Base-by-base conservation (phyloP, 2,797 vertebrate genomes). In the Siniperca undulata region DNA sequence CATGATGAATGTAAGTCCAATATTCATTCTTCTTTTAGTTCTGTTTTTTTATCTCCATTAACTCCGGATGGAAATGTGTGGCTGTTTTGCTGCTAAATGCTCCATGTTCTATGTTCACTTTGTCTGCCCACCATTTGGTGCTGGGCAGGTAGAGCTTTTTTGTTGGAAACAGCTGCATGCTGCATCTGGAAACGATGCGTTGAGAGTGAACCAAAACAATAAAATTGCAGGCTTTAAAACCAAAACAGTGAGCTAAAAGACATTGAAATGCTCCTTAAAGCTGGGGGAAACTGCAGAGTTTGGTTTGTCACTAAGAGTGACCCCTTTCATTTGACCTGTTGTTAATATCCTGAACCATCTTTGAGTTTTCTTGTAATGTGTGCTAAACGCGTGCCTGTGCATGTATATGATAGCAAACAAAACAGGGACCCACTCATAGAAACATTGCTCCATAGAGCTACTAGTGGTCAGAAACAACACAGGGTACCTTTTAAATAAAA, bases 291-390 rank as follows among this genome's bases (percentile, higher is more conserved):
- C 46, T 38, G 59, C 30, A 17, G 56, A 17, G 19, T 50, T 75
- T 3, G 24, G 5, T 44, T 34, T 5, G 2, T 42, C 0, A 24
- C 61, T n/a, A 14, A 10, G 24, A 55, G n/a, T 0, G 1, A 12
- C 12, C 12, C 14, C 11, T 44, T 58, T 68, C 38, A 34, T 44
- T 14, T 56, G 38, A 52, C 34, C 44, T 30, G 12, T 10, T 68
- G 20, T 42, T 40, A 20, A n/a, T 19, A n/a, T 19, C 48, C 48
- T 6, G 48, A 5, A 36, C 36, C 36, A 36, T 36, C 36, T 36
- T 36, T 36, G 36, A 36, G 36, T 36, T 36, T 36, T 36, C 36
- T 36, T 36, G 36, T 36, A 36, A 34, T 59, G 55, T 27, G n/a
- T 4, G 14, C 19, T 3, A 2, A 34, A 27, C 7, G 3, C 4